Evolutionary conservation across 2,797 vertebrate genomes (phyloP).

Genomic region (Pseudomugil tenellus): DNA sequence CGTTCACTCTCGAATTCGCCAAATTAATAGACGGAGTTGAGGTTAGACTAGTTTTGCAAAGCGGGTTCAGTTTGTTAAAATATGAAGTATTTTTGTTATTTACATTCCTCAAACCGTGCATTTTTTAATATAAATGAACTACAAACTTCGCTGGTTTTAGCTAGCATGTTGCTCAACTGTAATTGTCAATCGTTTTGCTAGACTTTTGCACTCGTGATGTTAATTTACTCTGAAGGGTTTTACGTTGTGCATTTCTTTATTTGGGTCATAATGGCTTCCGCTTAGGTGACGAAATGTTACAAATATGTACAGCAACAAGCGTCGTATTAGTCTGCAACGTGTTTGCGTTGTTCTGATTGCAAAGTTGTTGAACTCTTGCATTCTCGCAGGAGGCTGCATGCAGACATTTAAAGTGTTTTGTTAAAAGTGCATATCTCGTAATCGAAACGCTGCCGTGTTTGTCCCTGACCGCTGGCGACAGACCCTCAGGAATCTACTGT

Average conservation of each 20-base stretch:
- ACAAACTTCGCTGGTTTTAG: conserved; percentile 59
- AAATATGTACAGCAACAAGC: conserved; percentile 23
- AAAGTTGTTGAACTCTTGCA: conserved; percentile 31
- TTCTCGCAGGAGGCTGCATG: conserved; percentile 35
- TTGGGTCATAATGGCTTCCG: neutral
- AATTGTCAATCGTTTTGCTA: conserved; percentile 53
- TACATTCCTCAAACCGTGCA: conserved; percentile 26
- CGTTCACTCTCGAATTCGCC: conserved; percentile 60
- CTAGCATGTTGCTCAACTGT: conserved; percentile 65
- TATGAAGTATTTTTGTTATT: neutral
- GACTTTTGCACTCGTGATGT: conserved; percentile 39
- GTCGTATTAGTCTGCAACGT: neutral
- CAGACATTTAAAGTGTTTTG: conserved; percentile 27
- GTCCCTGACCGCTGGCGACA: conserved; percentile 68
- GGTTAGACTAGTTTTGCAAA: neutral
- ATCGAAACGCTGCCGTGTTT: conserved; percentile 64
- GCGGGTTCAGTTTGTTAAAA: neutral
- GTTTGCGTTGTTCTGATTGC: conserved; percentile 5
- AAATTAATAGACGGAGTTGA: neutral
- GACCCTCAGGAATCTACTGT: conserved; percentile 79
- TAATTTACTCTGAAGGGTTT: neutral
- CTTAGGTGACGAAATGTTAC: conserved; percentile 17
- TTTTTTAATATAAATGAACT: conserved; percentile 24
- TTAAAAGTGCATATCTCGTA: conserved; percentile 31
- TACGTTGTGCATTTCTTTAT: neutral